Evolutionary conservation across 2,113 vertebrate genomes (phyloP), one percentile per base, ranked within the genome.

Genomic region (Cynopterus brachyotis): DNA sequence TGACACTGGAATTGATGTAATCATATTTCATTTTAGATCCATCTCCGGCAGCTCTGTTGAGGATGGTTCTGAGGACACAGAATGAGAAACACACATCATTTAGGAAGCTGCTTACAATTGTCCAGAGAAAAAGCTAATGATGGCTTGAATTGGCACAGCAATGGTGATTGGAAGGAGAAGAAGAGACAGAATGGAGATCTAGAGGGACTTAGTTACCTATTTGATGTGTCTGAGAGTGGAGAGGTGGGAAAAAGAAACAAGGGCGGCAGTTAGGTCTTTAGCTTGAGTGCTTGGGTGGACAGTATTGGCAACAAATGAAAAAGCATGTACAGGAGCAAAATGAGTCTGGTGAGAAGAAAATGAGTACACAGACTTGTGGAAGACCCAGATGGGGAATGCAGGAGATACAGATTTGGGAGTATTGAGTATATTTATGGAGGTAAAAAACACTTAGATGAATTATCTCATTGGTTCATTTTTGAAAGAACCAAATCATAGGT

Each of bases 391-490:
- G 24, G 30, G 5, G 30, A 75, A 81, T 45, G 66, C 35, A 57
- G 40, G 60, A 64, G 32, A 22, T 35, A 73, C 12, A 59, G 78
- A 86, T 22, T 35, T 13, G 35, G 59, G 28, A 59, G 4, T 45
- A 84, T 40, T 85, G 26, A 19, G 13, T 47, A 9, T 60, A 42
- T 28, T 45, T 2, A 35, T 37, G 32, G 62, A 87, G 73, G 16
- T 37, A 45, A 66, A 76, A 55, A 57, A 70, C 35, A 83, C 6
- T 45, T 35, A 72, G 67, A 47, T 78, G 22, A 47, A 69, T 59
- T 72, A 67, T 55, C 78, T 96, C 60, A 45, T 81, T 24, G 89
- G 35, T 57, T 90, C 64, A 62, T 59, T 89, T 93, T 72, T 59
- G 72, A 73, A 87, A 62, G 35, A 79, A 62, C 37, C 32, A 37